Conservation (phyloP, 92 coral and sea anemone genomes). For the Hydrozoanthus gracilis region DNA sequence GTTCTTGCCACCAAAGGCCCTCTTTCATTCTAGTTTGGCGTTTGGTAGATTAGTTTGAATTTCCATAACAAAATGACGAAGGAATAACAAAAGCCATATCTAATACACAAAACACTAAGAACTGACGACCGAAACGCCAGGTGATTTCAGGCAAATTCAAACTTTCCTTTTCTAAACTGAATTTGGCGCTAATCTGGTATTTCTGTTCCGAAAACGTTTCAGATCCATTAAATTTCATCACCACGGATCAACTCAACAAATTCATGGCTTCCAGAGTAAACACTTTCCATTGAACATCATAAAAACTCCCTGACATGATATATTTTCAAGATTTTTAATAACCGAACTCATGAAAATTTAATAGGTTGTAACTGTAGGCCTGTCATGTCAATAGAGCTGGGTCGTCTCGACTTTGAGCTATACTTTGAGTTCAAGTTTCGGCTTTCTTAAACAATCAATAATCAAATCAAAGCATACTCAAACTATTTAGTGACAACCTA, state of each 20-base stretch:
- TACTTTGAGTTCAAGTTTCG: conserved; percentile 22
- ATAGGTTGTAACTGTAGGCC: conserved; percentile 64
- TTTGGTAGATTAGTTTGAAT: conserved; percentile 47
- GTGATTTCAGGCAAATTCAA: conserved; percentile 57
- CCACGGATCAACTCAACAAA: conserved; percentile 42
- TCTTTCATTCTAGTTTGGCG: conserved; percentile 18
- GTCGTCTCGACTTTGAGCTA: conserved; percentile 31
- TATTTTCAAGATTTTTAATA: conserved; percentile 84
- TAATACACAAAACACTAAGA: conserved; percentile 75
- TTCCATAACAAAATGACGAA: conserved; percentile 80
- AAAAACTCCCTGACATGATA: conserved; percentile 68
- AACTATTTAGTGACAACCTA: conserved; percentile 4
- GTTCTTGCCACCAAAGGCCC: background rate
- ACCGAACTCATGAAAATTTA: conserved; percentile 88
- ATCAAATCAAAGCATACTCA: conserved; percentile 32
- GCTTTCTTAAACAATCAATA: conserved; percentile 23
- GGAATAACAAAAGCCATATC: conserved; percentile 68
- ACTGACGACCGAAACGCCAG: conserved; percentile 66
- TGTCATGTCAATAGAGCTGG: conserved; percentile 40
- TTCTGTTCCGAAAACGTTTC: conserved; percentile 14
- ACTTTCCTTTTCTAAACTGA: conserved; percentile 10
- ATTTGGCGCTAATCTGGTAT: conserved; percentile 35
- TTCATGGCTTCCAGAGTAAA: conserved; percentile 61
- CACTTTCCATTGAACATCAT: conserved; percentile 62
- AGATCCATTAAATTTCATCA: conserved; percentile 30